A percentile compares a stretch with the other conserved stretches of the same genome.
Evolutionary conservation across 2,113 vertebrate genomes (phyloP).

Genomic region (Pedionomus torquatus): DNA sequence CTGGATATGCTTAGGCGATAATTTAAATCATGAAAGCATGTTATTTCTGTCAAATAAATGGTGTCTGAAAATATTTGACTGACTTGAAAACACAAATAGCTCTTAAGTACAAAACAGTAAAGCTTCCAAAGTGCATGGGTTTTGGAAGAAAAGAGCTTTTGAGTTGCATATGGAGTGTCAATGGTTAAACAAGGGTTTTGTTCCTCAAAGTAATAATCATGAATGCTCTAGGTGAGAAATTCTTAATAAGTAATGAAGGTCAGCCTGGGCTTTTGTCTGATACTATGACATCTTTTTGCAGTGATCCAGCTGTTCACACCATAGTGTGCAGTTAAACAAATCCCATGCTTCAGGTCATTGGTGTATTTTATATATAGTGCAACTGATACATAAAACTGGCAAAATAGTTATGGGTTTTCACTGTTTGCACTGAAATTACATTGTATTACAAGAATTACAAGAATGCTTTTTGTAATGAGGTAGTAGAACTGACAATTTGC

Average conservation of each 20-base stretch:
- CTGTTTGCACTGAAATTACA: background rate
- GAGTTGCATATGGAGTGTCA: background rate
- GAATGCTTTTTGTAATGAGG: background rate
- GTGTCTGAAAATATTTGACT: background rate
- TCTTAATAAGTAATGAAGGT: background rate
- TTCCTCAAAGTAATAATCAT: background rate
- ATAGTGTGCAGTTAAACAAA: background rate
- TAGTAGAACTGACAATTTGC: background rate
- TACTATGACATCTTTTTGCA: background rate
- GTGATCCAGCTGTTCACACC: background rate
- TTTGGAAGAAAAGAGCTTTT: background rate
- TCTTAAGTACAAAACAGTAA: background rate
- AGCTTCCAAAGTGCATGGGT: background rate
- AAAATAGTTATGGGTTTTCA: background rate
- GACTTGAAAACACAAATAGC: background rate
- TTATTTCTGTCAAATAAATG: background rate
- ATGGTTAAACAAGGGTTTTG: background rate
- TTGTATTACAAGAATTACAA: background rate
- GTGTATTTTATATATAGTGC: rapidly evolving
- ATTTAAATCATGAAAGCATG: background rate
- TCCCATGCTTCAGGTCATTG: background rate
- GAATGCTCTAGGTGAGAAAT: background rate
- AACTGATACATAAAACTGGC: background rate
- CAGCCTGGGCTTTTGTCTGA: background rate
- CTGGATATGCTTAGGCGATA: background rate